These are phyloP conservation scores for Hydrozoanthus gracilis DNA, from an alignment of 92 coral and sea anemone species.

Conservation along the genomic window DNA sequence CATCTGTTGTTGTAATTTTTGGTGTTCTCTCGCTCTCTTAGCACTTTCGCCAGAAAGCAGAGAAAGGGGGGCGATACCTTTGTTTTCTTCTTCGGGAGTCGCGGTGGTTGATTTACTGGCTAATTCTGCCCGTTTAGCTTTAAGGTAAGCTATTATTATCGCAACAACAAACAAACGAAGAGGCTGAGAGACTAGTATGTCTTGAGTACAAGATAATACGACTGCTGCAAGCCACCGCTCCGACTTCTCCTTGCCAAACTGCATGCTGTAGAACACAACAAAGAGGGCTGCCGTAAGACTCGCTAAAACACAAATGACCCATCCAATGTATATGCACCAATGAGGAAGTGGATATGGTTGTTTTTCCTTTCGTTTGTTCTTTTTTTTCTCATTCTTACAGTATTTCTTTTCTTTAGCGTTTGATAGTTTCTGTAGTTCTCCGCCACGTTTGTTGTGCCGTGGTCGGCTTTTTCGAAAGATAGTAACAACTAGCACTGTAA, in stretches of 20 bases:
- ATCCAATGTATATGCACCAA: constrained; percentile 48
- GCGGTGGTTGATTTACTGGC: background rate
- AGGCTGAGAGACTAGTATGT: constrained; percentile 55
- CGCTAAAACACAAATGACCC: constrained; percentile 51
- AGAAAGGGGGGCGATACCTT: constrained; percentile 7
- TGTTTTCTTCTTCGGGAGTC: background rate
- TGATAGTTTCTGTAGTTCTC: background rate
- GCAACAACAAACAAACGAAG: constrained; percentile 44
- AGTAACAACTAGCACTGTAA: constrained; percentile 38
- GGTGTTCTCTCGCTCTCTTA: constrained; percentile 31
- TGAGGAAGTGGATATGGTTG: constrained; percentile 44
- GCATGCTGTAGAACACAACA: constrained; percentile 49
- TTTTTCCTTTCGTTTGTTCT: background rate
- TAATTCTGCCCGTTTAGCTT: constrained; percentile 10
- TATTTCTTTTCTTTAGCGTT: background rate
- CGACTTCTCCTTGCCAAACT: constrained; percentile 58
- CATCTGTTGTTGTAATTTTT: constrained; percentile 28
- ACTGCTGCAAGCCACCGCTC: constrained; percentile 63
- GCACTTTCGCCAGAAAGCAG: constrained; percentile 30
- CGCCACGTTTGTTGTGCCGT: background rate
- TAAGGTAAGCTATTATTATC: constrained; percentile 10
- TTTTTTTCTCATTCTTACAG: background rate
- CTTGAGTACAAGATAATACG: constrained; percentile 48
- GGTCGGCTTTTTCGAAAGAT: constrained; percentile 55
- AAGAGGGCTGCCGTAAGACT: constrained; percentile 49